Percentiles rank a stretch among this genome's conserved stretches.
phyloP scores from a whole-genome alignment of 53 echinoderm and acorn worm genomes.

The Henricia sp. region DNA sequence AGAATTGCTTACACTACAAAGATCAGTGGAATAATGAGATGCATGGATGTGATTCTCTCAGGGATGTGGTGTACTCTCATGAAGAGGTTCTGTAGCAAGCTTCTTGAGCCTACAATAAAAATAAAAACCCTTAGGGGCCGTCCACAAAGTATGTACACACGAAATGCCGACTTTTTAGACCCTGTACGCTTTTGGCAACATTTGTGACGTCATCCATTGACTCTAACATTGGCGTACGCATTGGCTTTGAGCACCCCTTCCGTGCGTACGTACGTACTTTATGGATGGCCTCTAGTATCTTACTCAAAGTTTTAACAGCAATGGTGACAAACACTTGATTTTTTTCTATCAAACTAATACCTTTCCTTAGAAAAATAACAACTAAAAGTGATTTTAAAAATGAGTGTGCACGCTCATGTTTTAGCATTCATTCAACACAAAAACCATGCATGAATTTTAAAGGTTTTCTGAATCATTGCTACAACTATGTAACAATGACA shows the following conservation, averaged over 20 bases:
- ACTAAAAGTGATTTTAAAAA: no score
- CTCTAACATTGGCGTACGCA: no score
- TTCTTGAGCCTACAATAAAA: neutral
- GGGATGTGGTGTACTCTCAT: neutral
- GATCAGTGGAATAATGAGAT: constrained; percentile 1
- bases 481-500: no score
- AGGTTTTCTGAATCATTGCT: no score
- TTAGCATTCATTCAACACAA: no score
- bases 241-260: neutral
- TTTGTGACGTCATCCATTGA: no score
- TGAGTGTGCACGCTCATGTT: neutral
- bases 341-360: neutral
- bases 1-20: constrained; percentile 12
- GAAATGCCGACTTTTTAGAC: no score
- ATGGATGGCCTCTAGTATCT: neutral
- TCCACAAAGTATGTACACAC: no score
- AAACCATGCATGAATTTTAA: no score
- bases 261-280: neutral
- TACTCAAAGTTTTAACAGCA: neutral
- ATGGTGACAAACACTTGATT: neutral
- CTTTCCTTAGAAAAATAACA: no score
- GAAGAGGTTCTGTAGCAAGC: neutral
- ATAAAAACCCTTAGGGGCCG: no score
- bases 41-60: neutral
- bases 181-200: no score